Base-by-base conservation (phyloP, 2,888 invertebrate species). In the Amphipyra berbera region DNA sequence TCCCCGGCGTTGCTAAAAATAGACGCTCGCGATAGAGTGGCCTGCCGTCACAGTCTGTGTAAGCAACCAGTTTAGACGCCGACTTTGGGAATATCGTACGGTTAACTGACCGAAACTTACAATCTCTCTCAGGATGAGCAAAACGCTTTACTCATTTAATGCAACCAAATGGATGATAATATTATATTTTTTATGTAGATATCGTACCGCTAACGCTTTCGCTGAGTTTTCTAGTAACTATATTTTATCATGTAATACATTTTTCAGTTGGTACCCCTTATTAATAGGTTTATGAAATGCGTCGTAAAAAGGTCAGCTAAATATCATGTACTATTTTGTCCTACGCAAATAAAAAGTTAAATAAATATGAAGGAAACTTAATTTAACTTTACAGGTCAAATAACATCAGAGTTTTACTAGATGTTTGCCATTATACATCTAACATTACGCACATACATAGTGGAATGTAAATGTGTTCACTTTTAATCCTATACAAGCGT, bases 1-100 rank as follows among this genome's bases (percentile, higher is more conserved):
- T 91, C 90, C 93, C 92, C 87, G 91, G 90, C 86, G 77, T 78
- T 73, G 85, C 94, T 94, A 94, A 93, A 94, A 94, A 94, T 94
- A 94, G 93, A 93, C 86, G 92, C 93, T 93, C 88, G 82, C 84
- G 80, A 84, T 85, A 83, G 83, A 88, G 86, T 84, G 85, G 85
- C 83, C 84, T 77, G 81, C 84, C 85, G 76, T 81, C 83, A 82
- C 84, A 77, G 56, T 60, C 75, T 82, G 74, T 78, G 80, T 63
- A 73, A 75, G 74, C 73, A 64, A 73, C 57, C 68, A 66, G 54
- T 68, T 64, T 64, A 74, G 49, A 65, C 62, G 52, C 55, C 8
- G 59, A 69, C 54, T 71, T 73, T 60, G 50, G 49, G 59, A 63
- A 72, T 62, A 62, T 48, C 48, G 61, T 56, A 71, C 53, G 52